Evolutionary conservation across 2,888 invertebrate genomes (phyloP), one percentile per base, ranked within the genome.

Genomic region (Argyresthia goedartella): DNA sequence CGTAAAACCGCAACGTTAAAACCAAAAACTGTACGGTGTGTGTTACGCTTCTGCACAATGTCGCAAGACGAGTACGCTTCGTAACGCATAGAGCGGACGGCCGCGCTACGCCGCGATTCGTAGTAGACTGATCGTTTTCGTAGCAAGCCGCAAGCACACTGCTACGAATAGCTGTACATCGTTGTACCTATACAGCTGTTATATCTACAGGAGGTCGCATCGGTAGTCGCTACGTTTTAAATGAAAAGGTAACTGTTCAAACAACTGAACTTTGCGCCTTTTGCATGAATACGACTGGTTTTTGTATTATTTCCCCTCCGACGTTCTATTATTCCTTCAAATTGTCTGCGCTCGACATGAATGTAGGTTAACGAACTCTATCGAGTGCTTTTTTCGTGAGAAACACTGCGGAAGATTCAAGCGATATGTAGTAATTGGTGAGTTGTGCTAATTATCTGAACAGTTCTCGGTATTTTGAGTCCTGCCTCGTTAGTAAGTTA

Each of bases 211-310:
- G 14, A 25, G 49, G 39, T 49, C 49, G 49, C 25, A 42, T 15
- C 41, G 25, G 25, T 25, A 25, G 25, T 16, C 41, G 49, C 42
- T 48, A 39, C 14, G 48, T 14, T 48, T 36, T 36, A 39, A 41
- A 70, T 74, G 79, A 79, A 81, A 80, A 81, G 81, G 80, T 80
- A 49, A 49, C 75, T 68, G 63, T 61, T 73, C 69, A 74, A 76
- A 68, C 78, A 69, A 69, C 79, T 80, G 79, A 76, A 69, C 80
- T 72, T 71, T 73, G 72, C 76, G 76, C 77, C 74, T 80, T 78
- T 77, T 14, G 44, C 72, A 65, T 77, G 76, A 79, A 79, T 73
- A 76, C 69, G 65, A 75, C 6, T 46, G 8, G 14, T 46, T 46
- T 46, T 25, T 46, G 25, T 25, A 25, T 25, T 25, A 25, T 25